phyloP scores from a whole-genome alignment of 2,113 vertebrate species.

The Notechis scutatus region DNA sequence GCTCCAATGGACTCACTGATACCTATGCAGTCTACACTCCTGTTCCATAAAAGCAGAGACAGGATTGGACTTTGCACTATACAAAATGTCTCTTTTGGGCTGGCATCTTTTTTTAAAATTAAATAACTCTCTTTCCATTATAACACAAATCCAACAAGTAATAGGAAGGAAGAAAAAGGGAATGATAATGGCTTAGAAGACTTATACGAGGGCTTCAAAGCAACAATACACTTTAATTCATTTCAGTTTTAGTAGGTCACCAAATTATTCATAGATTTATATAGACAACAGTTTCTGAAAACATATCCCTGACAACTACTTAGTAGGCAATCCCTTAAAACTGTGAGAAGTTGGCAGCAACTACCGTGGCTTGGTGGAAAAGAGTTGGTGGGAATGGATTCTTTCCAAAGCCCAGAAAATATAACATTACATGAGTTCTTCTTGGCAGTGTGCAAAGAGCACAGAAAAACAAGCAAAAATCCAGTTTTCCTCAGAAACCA shows the following conservation, averaged over 20 bases:
- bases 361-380: slow-evolving; percentile 10
- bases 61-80: background rate
- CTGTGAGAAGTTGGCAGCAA: background rate
- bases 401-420: background rate
- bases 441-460: background rate
- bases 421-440: background rate
- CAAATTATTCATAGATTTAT: background rate
- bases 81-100: slow-evolving; percentile 1
- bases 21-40: background rate
- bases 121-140: slow-evolving; percentile 19
- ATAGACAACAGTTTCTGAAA: background rate
- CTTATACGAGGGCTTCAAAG: slow-evolving; percentile 49
- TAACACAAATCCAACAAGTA: slow-evolving; percentile 27
- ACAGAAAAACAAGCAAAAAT: background rate
- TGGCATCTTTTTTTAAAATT: slow-evolving; percentile 21
- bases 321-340: background rate
- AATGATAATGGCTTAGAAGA: background rate
- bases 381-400: background rate
- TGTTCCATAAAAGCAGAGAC: background rate
- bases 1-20: background rate
- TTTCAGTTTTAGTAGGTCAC: slow-evolving; percentile 31
- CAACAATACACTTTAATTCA: slow-evolving; percentile 32
- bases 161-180: slow-evolving; percentile 43
- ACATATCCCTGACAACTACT: background rate
- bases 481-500: background rate